Evolutionary conservation across 1,140 invertebrate species (phyloP).

Genomic region (Heterodera carotae): DNA sequence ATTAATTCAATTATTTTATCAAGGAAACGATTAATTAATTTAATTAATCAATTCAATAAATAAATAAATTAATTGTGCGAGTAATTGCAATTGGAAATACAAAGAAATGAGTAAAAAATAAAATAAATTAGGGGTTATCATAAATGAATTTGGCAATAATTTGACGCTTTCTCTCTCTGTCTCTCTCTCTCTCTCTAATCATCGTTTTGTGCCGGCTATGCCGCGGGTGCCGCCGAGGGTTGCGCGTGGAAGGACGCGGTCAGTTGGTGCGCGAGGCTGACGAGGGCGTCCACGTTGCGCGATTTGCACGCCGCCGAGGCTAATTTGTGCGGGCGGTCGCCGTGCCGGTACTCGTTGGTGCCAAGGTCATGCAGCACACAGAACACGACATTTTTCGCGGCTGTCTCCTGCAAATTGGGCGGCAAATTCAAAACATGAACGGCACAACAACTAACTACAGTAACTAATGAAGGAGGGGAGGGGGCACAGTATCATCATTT

Average conservation of each 20-base stretch:
- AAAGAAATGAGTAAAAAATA: not conserved
- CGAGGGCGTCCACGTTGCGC: conserved; percentile 30
- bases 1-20: no score
- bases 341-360: conserved; percentile 27
- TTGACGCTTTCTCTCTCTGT: not conserved
- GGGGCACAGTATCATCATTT: no score
- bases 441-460: conserved; percentile 8
- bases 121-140: not conserved
- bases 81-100: conserved; percentile 1
- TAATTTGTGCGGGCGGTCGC: conserved; percentile 24
- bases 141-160: not conserved
- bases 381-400: conserved; percentile 35
- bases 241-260: conserved; percentile 1
- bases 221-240: not conserved
- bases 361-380: conserved; percentile 32
- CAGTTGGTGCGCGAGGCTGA: not conserved
- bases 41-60: not conserved
- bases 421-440: not conserved
- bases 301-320: conserved; percentile 14
- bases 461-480: no score
- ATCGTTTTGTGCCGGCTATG: no score
- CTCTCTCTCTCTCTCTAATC: no score
- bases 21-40: not conserved
- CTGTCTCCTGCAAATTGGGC: conserved; percentile 10
- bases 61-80: not conserved